Evolutionary conservation across 2,797 vertebrate species (phyloP).

Genomic region (Catostomus latipinnis): DNA sequence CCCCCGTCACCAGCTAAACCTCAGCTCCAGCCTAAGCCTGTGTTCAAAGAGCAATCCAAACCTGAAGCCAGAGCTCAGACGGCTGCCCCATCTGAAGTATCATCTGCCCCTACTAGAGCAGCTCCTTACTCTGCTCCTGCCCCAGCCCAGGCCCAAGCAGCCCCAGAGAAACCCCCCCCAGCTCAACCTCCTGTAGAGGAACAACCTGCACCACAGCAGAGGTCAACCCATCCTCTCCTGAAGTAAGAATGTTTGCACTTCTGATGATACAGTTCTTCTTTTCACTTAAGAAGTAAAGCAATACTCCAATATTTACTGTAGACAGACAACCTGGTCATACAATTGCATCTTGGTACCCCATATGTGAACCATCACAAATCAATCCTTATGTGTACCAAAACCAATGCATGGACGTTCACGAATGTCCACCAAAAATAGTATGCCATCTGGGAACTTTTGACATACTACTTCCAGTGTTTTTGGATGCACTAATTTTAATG

Average conservation of each 20-base stretch:
- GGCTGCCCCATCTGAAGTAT: slow-evolving; percentile 38
- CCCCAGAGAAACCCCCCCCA: slow-evolving; percentile 46
- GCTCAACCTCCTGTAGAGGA: slow-evolving; percentile 75
- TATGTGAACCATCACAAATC: background rate
- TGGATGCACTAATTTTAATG: background rate
- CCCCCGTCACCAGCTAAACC: slow-evolving; percentile 59
- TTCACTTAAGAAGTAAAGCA: too few species aligned
- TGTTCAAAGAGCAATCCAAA: slow-evolving; percentile 77
- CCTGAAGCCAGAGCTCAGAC: slow-evolving; percentile 65
- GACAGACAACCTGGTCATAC: background rate
- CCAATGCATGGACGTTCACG: background rate
- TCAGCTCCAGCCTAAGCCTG: slow-evolving; percentile 56
- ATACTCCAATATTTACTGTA: too few species aligned
- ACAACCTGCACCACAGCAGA: slow-evolving; percentile 81
- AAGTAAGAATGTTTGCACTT: slow-evolving; percentile 85
- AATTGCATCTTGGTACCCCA: background rate
- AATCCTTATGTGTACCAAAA: background rate
- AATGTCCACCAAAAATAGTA: background rate
- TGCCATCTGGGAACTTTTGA: too few species aligned
- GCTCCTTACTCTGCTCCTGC: slow-evolving; percentile 30
- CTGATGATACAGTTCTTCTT: background rate
- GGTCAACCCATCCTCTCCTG: slow-evolving; percentile 90
- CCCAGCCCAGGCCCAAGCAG: slow-evolving; percentile 51
- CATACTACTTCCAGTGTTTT: background rate
- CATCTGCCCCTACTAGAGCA: slow-evolving; percentile 26